Evolutionary conservation across 2,113 vertebrate species (phyloP), one percentile per base, ranked within the genome.

Genomic region (Xiphorhynchus elegans): DNA sequence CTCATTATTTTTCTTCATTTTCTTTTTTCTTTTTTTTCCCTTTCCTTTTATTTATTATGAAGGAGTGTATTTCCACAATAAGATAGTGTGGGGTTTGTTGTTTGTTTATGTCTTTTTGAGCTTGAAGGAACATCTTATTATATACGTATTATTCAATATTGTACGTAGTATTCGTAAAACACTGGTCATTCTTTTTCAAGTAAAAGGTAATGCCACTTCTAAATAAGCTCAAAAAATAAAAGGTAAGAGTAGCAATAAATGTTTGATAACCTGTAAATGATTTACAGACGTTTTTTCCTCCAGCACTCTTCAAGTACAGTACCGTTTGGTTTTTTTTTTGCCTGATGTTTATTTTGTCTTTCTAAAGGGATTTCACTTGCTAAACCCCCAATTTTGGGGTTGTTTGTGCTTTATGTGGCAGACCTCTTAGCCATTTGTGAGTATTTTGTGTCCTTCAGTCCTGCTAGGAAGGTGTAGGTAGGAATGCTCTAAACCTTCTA

Each of bases 401-500:
- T 93, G 40, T 72, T 91, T n/a, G 42, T 69, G 59, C 58, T 84
- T 74, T 93, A 87, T 76, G 72, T 78, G 78, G 89, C 59, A 21
- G 94, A 87, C 85, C 96, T 79, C 81, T 89, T 69, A 73, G 75
- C 66, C 47, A 62, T 95, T 95, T 95, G 87, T 85, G 89, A 93
- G 11, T 50, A 53, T 76, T 72, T 68, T 89, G 66, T 58, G 69
- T 84, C 73, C 33, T 70, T 91, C 76, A 90, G 62, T 73, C 79
- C 73, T 96, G 76, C 81, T 49, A 87, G 79, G 77, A 94, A 78
- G 93, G 83, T 13, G n/a, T 78, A 86, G 59, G 60, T 69, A 92
- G 77, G 90, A 87, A 88, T 63, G 40, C 49, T 88, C 77, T 86
- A 78, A 95, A 49, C 55, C 89, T 76, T 84, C 73, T 94, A 68